Conservation (phyloP, 1,140 invertebrate genomes). For the Drosophila arizonae region DNA sequence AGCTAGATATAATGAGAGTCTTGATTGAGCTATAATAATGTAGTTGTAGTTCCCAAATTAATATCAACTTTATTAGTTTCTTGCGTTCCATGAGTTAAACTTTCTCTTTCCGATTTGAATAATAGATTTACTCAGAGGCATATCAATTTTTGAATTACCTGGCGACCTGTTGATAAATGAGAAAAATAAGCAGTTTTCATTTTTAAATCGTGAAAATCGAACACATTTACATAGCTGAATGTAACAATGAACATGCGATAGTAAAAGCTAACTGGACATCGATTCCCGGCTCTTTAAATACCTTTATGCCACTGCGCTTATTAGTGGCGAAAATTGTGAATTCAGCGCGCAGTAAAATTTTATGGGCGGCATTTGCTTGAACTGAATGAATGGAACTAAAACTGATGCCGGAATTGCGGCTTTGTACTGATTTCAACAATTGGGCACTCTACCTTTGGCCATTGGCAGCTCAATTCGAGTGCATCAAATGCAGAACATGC, state of each 20-base stretch:
- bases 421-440: conserved; percentile 23
- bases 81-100: too few species aligned
- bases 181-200: too few species aligned
- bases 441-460: conserved; percentile 12
- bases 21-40: conserved; percentile 16
- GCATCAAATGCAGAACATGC: not conserved
- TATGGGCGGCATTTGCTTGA: not conserved
- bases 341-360: conserved; percentile 10
- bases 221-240: conserved; percentile 6
- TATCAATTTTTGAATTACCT: too few species aligned
- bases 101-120: too few species aligned
- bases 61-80: too few species aligned
- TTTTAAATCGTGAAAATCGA: too few species aligned
- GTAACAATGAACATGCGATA: not conserved
- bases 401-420: not conserved
- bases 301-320: not conserved
- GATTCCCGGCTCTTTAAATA: not conserved
- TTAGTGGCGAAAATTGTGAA: conserved; percentile 13
- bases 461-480: conserved; percentile 12
- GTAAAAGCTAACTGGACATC: not conserved
- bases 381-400: conserved; percentile 38
- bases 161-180: too few species aligned
- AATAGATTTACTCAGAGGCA: too few species aligned
- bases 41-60: not conserved
- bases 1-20: conserved; percentile 5